These are phyloP conservation scores for Abscondita cerata DNA, from an alignment of 2,888 invertebrate species.

Conservation along the genomic window DNA sequence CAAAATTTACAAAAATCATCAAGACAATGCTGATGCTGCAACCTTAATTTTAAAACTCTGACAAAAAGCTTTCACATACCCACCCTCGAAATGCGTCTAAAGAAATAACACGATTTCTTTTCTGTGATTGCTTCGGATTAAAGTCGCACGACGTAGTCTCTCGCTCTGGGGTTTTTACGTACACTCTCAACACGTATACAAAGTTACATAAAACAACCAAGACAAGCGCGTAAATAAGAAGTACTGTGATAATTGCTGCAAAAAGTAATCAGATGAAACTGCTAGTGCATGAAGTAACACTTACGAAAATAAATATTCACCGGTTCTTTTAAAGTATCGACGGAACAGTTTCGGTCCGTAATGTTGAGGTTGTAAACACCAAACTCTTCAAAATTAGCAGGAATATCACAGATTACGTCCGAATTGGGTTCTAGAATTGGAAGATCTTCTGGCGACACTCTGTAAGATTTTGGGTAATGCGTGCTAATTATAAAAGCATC, in stretches of 20 bases:
- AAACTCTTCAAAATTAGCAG: slow-evolving; percentile 70
- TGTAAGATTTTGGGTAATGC: slow-evolving; percentile 28
- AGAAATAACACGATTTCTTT: slow-evolving; percentile 64
- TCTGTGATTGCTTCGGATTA: not conserved
- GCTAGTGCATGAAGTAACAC: too few species aligned
- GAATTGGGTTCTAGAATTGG: slow-evolving; percentile 23
- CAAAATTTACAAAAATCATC: slow-evolving; percentile 93
- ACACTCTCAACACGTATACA: slow-evolving; percentile 16
- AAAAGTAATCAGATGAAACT: too few species aligned
- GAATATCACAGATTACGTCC: slow-evolving; percentile 64
- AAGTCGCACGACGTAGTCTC: slow-evolving; percentile 12
- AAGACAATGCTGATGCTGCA: slow-evolving; percentile 79
- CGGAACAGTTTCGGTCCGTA: slow-evolving; percentile 61
- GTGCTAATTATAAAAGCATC: slow-evolving; percentile 27
- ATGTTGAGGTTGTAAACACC: slow-evolving; percentile 73
- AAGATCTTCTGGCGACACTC: slow-evolving; percentile 27
- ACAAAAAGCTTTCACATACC: slow-evolving; percentile 39
- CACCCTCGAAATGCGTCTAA: slow-evolving; percentile 85
- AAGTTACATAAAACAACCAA: slow-evolving; percentile 34
- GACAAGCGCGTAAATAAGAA: slow-evolving; percentile 51
- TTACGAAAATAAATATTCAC: slow-evolving; percentile 76
- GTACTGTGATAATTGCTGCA: slow-evolving; percentile 58
- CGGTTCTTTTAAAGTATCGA: slow-evolving; percentile 67
- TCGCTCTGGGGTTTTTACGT: slow-evolving; percentile 15
- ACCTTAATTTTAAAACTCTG: not conserved